Percentiles rank a stretch among this genome's conserved stretches.
These are phyloP conservation scores for Trididemnum miniatum DNA, from an alignment of 23 tunicate genomes.

Conservation along the genomic window DNA sequence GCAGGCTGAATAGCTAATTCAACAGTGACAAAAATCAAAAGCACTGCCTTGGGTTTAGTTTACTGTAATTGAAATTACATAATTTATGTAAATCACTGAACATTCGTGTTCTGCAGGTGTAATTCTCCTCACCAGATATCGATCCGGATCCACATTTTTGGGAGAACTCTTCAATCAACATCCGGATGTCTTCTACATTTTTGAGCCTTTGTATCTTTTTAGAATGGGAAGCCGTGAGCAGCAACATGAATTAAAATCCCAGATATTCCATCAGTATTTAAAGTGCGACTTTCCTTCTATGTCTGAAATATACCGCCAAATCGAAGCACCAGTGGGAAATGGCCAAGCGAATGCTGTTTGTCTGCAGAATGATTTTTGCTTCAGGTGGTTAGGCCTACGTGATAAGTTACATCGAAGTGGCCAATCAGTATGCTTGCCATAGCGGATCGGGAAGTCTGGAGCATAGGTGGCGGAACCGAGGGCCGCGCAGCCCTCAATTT, in stretches of 20 bases:
- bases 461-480: too few relatives aligned
- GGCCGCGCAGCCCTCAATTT: too few relatives aligned
- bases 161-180: conserved; percentile 95
- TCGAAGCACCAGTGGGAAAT: conserved; percentile 31
- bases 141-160: conserved; percentile 94
- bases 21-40: too few relatives aligned
- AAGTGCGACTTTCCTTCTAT: conserved; percentile 70
- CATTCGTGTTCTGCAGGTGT: conserved; percentile 65
- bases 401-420: too few relatives aligned
- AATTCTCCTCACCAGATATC: conserved; percentile 74
- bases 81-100: too few relatives aligned
- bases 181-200: conserved; percentile 80
- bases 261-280: conserved; percentile 27
- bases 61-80: too few relatives aligned
- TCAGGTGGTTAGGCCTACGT: conserved; percentile 69
- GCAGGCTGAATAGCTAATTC: too few relatives aligned
- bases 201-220: conserved; percentile 83
- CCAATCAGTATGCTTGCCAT: too few relatives aligned
- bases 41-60: too few relatives aligned
- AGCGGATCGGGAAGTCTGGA: too few relatives aligned
- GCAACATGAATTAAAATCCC: not conserved
- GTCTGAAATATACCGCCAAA: conserved; percentile 23
- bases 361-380: conserved; percentile 73
- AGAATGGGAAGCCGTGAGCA: conserved; percentile 26
- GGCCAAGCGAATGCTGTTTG: conserved; percentile 31